phyloP scores from a whole-genome alignment of 2,113 vertebrate genomes.

The Ammodramus savannarum region DNA sequence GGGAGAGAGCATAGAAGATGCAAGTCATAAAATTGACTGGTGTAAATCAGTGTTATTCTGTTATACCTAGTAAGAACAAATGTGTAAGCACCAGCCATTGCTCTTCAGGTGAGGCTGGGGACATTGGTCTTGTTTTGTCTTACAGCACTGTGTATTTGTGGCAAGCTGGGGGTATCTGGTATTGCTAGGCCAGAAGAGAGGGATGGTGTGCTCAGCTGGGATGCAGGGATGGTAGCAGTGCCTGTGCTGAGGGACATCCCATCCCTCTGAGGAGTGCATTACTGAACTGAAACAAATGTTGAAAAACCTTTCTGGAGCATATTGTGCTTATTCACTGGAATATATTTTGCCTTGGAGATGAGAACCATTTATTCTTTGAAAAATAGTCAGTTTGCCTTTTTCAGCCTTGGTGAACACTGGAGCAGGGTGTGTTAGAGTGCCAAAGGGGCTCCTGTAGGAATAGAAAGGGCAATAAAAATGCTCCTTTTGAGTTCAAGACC shows the following conservation, averaged over 20 bases:
- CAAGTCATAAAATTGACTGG: background rate
- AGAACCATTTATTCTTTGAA: background rate
- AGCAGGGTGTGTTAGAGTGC: background rate
- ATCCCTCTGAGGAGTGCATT: background rate
- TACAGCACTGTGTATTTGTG: background rate
- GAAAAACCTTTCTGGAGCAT: slow-evolving; percentile 5
- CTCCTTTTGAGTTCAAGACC: slow-evolving; percentile 4
- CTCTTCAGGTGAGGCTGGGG: background rate
- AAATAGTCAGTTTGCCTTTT: slow-evolving; percentile 14
- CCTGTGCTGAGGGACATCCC: background rate
- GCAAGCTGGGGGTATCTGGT: background rate
- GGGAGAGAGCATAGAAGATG: background rate
- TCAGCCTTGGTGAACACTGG: background rate
- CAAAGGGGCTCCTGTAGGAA: background rate
- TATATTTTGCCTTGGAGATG: slow-evolving; percentile 43
- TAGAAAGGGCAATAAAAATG: background rate
- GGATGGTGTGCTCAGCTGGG: background rate
- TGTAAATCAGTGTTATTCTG: background rate
- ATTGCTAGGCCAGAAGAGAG: background rate
- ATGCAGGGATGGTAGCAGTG: background rate
- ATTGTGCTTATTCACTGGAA: slow-evolving; percentile 34
- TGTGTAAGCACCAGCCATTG: background rate
- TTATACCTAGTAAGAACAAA: background rate
- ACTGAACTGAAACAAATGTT: background rate
- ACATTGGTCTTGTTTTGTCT: background rate